Conservation (phyloP, 2,888 invertebrate genomes). For the Caenorhabditis sulstoni region DNA sequence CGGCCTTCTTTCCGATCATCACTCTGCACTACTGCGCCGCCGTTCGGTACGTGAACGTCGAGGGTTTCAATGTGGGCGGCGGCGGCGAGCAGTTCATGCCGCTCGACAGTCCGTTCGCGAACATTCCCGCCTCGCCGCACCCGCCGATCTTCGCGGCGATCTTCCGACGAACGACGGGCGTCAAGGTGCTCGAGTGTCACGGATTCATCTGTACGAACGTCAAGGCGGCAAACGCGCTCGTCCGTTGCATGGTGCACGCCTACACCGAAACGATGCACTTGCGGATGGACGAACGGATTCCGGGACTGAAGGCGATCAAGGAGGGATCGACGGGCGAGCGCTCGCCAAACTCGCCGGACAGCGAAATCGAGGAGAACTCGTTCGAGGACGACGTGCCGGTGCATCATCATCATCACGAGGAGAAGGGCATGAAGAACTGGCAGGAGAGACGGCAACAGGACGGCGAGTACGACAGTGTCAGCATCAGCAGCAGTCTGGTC, state of each 20-base stretch:
- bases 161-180: constrained; percentile 93
- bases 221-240: constrained; percentile 95
- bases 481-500: constrained; percentile 71
- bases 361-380: constrained; percentile 61
- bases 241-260: constrained; percentile 93
- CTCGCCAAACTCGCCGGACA: constrained; percentile 61
- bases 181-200: constrained; percentile 97
- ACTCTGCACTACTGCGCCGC: constrained; percentile 96
- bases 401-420: constrained; percentile 26
- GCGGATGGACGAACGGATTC: constrained; percentile 76
- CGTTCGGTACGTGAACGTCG: constrained; percentile 88
- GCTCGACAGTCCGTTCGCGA: constrained; percentile 95
- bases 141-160: constrained; percentile 98
- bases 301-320: constrained; percentile 70
- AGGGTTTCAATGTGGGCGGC: constrained; percentile 83
- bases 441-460: constrained; percentile 76
- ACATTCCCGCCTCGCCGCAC: constrained; percentile 92
- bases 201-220: constrained; percentile 97
- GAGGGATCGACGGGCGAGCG: constrained; percentile 63
- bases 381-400: constrained; percentile 60
- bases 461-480: constrained; percentile 79
- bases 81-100: constrained; percentile 87
- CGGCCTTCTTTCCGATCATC: constrained; percentile 95
- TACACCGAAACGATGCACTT: constrained; percentile 94
- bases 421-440: constrained; percentile 63